Evolutionary conservation across 2,113 vertebrate genomes (phyloP), one percentile per base, ranked within the genome.

Genomic region (Osmerus eperlanus): DNA sequence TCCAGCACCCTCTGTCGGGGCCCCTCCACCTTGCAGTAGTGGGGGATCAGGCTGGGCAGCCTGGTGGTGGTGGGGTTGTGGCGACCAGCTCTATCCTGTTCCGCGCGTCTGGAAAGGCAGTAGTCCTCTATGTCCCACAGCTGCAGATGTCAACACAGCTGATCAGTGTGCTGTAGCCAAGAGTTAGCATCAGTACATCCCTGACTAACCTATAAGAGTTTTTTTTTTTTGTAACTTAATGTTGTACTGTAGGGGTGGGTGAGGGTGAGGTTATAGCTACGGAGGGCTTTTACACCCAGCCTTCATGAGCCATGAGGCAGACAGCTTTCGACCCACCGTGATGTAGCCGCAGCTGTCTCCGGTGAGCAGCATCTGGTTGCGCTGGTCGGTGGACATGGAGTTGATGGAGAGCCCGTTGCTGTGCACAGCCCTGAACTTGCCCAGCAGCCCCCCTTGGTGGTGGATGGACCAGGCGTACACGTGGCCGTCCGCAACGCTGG

Each of bases 121-220:
- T 89, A 91, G 53, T 83, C 62, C 62, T 84, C 80, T 67, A 90
- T 91, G 77, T 91, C 82, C 89, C 89, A 91, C 66, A 91, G 81
- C 89, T 91, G 62, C 21, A 65, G 68, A 76, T 3, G 3, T 28
- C 28, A 36, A 55, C 1, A 32, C 12, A 62, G 12, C 12, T 28
- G 23, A 47, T 59, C 13, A 25, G 60, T 29, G 19, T 15, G 60
- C 28, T 16, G 60, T 11, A 11, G 23, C 23, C 4, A 15, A 28
- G 25, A 28, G 41, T 47, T 47, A 47, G 41, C 41, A 12, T 47
- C 41, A 8, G 23, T 18, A 4, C 55, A 56, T 56, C 64, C 29
- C 36, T 23, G 15, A 51, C 36, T 8, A 41, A 11, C 36, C n/a
- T 36, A 2, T 36, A 36, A 8, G 28, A 18, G 15, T 7, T 65